Evolutionary conservation across 2,888 invertebrate species (phyloP).

Genomic region (Meiosimyza decipiens): DNA sequence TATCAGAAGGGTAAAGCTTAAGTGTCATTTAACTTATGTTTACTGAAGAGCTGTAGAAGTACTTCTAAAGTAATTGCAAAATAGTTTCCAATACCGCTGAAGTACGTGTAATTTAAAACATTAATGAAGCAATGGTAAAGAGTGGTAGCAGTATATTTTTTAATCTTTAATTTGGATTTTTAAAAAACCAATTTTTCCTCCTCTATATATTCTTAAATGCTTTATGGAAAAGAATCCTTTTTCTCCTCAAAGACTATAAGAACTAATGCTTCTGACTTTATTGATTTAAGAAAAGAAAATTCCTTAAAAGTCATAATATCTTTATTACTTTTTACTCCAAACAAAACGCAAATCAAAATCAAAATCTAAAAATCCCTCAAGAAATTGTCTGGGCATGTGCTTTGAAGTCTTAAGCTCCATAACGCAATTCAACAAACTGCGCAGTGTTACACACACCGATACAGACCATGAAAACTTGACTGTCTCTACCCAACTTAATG

Average conservation of each 20-base stretch:
- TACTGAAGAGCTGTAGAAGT: too few relatives aligned
- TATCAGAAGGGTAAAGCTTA: too few relatives aligned
- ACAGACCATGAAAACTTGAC: background rate
- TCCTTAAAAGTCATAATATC: background rate
- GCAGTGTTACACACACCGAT: slow-evolving; percentile 8
- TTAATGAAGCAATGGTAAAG: too few relatives aligned
- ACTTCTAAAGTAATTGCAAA: too few relatives aligned
- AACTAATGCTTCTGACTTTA: background rate
- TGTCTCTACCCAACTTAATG: slow-evolving; percentile 42
- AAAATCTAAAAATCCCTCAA: slow-evolving; percentile 38
- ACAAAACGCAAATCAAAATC: slow-evolving; percentile 36
- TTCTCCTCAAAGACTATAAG: too few relatives aligned
- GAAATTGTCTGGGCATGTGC: slow-evolving; percentile 32
- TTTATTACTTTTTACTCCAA: slow-evolving; percentile 1
- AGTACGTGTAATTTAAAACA: too few relatives aligned
- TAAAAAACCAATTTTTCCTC: background rate
- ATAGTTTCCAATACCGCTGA: too few relatives aligned
- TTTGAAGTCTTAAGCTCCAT: background rate
- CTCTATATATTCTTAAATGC: background rate
- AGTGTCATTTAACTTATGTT: too few relatives aligned
- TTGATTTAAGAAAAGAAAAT: background rate
- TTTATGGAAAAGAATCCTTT: background rate
- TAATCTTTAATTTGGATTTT: too few relatives aligned
- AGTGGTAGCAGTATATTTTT: too few relatives aligned
- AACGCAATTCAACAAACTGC: background rate